Percentiles rank a stretch among this genome's conserved stretches.
Evolutionary conservation across 1,140 invertebrate genomes (phyloP).

Genomic region (Trichonephila inaurata): DNA sequence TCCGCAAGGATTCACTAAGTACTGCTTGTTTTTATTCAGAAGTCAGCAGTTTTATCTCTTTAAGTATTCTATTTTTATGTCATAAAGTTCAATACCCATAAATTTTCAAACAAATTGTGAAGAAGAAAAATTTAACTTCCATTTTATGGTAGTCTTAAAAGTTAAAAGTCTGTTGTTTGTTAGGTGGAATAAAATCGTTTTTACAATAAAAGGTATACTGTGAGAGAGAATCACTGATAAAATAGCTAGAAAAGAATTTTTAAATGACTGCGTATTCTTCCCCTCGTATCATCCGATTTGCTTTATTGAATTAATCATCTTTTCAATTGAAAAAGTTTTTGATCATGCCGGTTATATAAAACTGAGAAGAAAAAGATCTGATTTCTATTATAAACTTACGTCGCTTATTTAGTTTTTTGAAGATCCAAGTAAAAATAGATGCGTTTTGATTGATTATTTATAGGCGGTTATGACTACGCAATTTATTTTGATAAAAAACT

Average conservation of each 20-base stretch:
- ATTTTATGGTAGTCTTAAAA: constrained; percentile 15
- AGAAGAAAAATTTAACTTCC: background rate
- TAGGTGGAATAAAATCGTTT: background rate
- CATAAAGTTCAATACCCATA: background rate
- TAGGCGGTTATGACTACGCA: too few relatives aligned
- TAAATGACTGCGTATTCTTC: background rate
- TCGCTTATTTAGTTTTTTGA: too few relatives aligned
- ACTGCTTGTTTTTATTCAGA: constrained; percentile 19
- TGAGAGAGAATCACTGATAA: background rate
- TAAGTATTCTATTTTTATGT: background rate
- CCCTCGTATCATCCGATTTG: background rate
- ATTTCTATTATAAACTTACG: too few relatives aligned
- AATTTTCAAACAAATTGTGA: background rate
- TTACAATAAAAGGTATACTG: background rate
- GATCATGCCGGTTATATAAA: too few relatives aligned
- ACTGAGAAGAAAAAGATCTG: too few relatives aligned
- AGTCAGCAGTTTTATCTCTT: constrained; percentile 16
- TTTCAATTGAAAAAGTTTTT: background rate
- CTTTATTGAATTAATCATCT: background rate
- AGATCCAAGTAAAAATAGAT: too few relatives aligned
- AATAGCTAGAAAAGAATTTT: background rate
- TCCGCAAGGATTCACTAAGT: background rate
- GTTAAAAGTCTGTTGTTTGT: background rate
- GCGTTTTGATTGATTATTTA: too few relatives aligned
- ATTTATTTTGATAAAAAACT: too few relatives aligned